Evolutionary conservation across 2,888 invertebrate genomes (phyloP).

Genomic region (Serrognathus titanus): DNA sequence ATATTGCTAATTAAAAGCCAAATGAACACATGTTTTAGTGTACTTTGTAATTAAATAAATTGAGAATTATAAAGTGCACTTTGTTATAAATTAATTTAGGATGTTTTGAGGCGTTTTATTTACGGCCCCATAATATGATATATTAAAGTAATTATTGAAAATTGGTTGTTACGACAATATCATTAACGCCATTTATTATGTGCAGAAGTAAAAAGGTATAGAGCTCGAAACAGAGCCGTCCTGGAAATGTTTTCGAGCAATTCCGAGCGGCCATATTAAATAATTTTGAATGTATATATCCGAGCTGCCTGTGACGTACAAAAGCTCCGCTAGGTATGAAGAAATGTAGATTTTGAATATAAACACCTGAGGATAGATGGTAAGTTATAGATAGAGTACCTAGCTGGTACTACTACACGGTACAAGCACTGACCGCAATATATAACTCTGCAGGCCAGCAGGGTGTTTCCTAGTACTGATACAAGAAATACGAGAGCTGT

Average conservation of each 20-base stretch:
- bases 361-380: constrained; percentile 27
- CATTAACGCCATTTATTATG: constrained; percentile 1
- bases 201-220: background rate
- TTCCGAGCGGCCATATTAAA: no score
- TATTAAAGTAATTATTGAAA: constrained; percentile 5
- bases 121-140: background rate
- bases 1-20: constrained; percentile 34
- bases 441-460: constrained; percentile 47
- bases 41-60: constrained; percentile 32
- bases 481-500: constrained; percentile 50
- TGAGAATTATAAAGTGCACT: constrained; percentile 36
- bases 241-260: no score
- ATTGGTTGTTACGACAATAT: constrained; percentile 1
- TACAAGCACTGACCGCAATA: constrained; percentile 44
- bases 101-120: background rate
- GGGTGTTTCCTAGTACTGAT: constrained; percentile 49
- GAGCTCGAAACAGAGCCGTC: no score
- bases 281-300: background rate
- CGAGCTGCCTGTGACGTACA: background rate
- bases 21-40: constrained; percentile 31
- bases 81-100: constrained; percentile 35
- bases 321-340: background rate
- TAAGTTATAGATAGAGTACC: constrained; percentile 39
- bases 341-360: constrained; percentile 12
- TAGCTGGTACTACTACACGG: constrained; percentile 43